Base-by-base conservation (phyloP, 2,113 vertebrate species). In the Thamnaconus septentrionalis region DNA sequence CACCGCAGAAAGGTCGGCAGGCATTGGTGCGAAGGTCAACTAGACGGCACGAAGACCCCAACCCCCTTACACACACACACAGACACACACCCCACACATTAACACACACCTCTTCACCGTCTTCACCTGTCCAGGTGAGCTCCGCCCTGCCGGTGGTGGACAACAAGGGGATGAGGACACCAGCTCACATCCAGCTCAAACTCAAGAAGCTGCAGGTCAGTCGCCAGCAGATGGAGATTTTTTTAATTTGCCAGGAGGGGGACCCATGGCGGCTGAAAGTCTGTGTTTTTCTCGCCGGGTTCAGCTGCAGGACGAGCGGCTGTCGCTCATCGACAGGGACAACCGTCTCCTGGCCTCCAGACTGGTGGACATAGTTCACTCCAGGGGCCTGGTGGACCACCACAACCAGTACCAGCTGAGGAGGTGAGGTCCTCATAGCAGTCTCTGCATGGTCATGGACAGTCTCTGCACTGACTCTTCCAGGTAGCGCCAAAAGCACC, bases 1-100 rank as follows among this genome's bases (percentile, higher is more conserved):
- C 93, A 93, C 78, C 83, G 89, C 48, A 84, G 45, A 39, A 92
- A 92, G 92, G 93, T 93, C 69, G 47, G 67, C 61, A n/a, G 50
- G 49, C 18, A 31, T 31, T 31, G 4, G 51, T 0, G 3, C 5
- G 54, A 2, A 5, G 39, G 7, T 8, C 2, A 47, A 8, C 6
- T 8, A 46, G 46, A 31, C 2, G 18, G 18, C 18, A 31, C 18
- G 18, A 31, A 31, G 18, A 31, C 18, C 18, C 18, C 18, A 2
- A 31, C 18, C 18, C 18, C 18, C 6, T 31, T 47, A 18, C 18
- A 31, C 18, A 31, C 18, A 31, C 18, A 31, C 2, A 31, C 18
- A 31, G 1, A 31, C 1, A 31, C 18, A 31, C 18, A 31, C 18
- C 1, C 18, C 18, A 31, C 18, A 31, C 18, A 31, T 31, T 31